Percentiles rank a stretch among this genome's conserved stretches.
These are phyloP conservation scores for Oceanodroma leucorhoa DNA, from an alignment of 2,797 vertebrate species.

Conservation along the genomic window DNA sequence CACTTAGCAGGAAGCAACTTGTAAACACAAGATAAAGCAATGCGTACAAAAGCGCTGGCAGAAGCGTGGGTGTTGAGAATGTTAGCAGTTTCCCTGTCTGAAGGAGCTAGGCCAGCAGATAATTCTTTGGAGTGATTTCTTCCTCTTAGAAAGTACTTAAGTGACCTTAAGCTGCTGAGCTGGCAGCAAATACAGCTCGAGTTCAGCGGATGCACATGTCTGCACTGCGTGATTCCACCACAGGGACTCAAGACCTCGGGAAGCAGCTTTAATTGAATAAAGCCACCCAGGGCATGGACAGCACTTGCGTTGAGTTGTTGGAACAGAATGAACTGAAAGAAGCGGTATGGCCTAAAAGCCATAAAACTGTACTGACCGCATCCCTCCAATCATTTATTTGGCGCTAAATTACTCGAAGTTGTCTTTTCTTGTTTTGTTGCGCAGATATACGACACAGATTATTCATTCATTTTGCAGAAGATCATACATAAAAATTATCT, in stretches of 20 bases:
- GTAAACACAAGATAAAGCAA: not conserved
- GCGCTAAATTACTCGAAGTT: slow-evolving; percentile 7
- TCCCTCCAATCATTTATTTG: slow-evolving; percentile 28
- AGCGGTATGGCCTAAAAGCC: not conserved
- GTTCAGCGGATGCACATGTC: slow-evolving; percentile 14
- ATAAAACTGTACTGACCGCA: slow-evolving; percentile 15
- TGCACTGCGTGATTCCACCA: not conserved
- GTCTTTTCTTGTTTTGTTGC: slow-evolving; percentile 30
- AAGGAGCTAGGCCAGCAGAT: slow-evolving; percentile 11
- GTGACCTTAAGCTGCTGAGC: slow-evolving; percentile 41
- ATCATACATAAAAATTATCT: slow-evolving; percentile 7
- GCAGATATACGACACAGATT: slow-evolving; percentile 7
- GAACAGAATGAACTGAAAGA: slow-evolving; percentile 2
- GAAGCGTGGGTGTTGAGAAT: not conserved
- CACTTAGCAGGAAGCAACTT: not conserved
- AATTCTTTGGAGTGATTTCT: slow-evolving; percentile 42
- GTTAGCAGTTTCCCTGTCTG: not conserved
- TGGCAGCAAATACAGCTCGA: not conserved
- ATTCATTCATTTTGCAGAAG: slow-evolving; percentile 34
- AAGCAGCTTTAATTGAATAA: slow-evolving; percentile 42
- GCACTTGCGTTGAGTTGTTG: not conserved
- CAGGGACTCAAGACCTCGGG: not conserved
- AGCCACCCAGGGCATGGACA: slow-evolving; percentile 14
- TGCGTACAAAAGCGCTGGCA: not conserved
- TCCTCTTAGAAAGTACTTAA: slow-evolving; percentile 28